Evolutionary conservation across 2,797 vertebrate species (phyloP).

Genomic region (Acanthurus tractus): DNA sequence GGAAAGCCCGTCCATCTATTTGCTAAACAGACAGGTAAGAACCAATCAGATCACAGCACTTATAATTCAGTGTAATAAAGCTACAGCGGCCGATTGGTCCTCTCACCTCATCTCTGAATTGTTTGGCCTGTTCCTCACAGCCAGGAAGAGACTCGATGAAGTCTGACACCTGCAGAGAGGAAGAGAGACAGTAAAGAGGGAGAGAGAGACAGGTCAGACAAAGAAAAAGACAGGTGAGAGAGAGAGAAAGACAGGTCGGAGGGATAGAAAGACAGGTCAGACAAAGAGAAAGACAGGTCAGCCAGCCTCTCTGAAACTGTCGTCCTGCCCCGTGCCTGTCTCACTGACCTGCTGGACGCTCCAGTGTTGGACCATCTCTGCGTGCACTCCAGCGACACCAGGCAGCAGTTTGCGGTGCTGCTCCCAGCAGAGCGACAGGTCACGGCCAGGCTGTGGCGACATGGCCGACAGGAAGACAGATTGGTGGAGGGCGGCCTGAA

Average conservation of each 20-base stretch:
- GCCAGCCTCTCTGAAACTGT: not conserved
- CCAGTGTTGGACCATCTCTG: slow-evolving; percentile 77
- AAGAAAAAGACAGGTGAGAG: not conserved
- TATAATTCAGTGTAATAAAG: not conserved
- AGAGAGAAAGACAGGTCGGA: not conserved
- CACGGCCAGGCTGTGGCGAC: slow-evolving; percentile 77
- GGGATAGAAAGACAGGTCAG: not conserved
- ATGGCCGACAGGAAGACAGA: slow-evolving; percentile 83
- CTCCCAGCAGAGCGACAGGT: slow-evolving; percentile 84
- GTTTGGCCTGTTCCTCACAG: slow-evolving; percentile 90
- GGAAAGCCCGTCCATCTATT: slow-evolving; percentile 93
- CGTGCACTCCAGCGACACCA: slow-evolving; percentile 71
- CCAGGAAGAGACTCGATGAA: slow-evolving; percentile 93
- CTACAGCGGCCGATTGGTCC: not conserved
- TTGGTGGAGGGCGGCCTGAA: slow-evolving; percentile 76
- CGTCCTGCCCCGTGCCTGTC: not conserved
- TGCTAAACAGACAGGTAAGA: slow-evolving; percentile 80
- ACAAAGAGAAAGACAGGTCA: no score
- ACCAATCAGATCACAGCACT: slow-evolving; percentile 28
- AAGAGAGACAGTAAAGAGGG: not conserved
- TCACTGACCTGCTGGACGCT: slow-evolving; percentile 82
- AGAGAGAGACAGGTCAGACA: not conserved
- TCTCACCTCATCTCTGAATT: slow-evolving; percentile 94
- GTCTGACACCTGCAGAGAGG: slow-evolving; percentile 86
- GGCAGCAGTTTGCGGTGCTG: slow-evolving; percentile 85